These are phyloP conservation scores for Drosophila rellima DNA, from an alignment of 2,888 invertebrate species.

Conservation along the genomic window DNA sequence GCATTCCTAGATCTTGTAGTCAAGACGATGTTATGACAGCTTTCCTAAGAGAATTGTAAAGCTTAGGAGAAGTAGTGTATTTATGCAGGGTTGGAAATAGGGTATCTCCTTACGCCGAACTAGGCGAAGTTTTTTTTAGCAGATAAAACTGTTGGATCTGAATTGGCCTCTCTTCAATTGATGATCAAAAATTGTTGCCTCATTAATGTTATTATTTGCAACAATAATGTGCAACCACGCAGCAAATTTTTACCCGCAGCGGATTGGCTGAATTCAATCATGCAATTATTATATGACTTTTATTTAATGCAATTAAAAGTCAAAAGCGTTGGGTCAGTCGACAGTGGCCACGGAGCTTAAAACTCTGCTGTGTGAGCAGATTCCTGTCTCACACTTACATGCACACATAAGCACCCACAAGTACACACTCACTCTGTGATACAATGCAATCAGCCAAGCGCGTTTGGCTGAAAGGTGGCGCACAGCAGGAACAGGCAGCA, in stretches of 20 bases:
- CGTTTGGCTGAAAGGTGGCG: conserved; percentile 25
- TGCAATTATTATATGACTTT: conserved; percentile 82
- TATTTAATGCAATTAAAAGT: conserved; percentile 82
- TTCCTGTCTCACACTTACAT: conserved; percentile 32
- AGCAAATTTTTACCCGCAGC: conserved; percentile 36
- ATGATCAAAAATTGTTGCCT: conserved; percentile 40
- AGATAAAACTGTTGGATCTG: not conserved
- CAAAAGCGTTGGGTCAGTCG: conserved; percentile 65
- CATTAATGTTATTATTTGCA: conserved; percentile 50
- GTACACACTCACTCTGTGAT: conserved; percentile 31
- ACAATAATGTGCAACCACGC: conserved; percentile 57
- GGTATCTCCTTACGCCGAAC: not conserved
- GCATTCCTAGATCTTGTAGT: too few species aligned
- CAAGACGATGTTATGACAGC: too few species aligned
- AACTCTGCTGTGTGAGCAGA: conserved; percentile 70
- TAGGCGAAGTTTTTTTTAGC: not conserved
- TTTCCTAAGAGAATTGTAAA: too few species aligned
- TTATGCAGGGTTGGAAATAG: not conserved
- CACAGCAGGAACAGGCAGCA: conserved; percentile 25
- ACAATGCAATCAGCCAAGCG: conserved; percentile 68
- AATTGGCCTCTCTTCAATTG: conserved; percentile 9
- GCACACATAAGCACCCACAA: conserved; percentile 9
- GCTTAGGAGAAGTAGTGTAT: too few species aligned
- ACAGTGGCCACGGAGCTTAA: conserved; percentile 37
- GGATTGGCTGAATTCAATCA: conserved; percentile 66